These are phyloP conservation scores for Thymelicus lineola DNA, from an alignment of 2,888 invertebrate genomes.

Conservation along the genomic window DNA sequence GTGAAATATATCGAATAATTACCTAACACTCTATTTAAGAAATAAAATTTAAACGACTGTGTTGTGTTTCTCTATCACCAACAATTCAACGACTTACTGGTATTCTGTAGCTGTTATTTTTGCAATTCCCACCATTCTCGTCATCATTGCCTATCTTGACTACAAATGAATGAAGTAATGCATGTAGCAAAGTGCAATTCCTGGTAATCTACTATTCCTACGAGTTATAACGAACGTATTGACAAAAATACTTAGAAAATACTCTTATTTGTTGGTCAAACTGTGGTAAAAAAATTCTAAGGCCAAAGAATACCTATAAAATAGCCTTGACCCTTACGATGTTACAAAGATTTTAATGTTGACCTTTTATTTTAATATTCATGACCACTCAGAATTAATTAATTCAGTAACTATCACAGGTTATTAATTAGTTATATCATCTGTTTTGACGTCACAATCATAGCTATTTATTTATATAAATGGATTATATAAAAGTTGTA, in stretches of 20 bases:
- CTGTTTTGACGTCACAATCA: not conserved
- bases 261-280: not conserved
- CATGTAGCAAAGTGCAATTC: not conserved
- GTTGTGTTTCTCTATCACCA: not conserved
- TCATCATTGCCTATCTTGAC: not conserved
- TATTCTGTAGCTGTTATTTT: not conserved
- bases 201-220: not conserved
- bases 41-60: not conserved
- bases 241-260: not conserved
- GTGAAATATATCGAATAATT: too few relatives aligned
- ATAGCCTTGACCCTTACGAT: not conserved
- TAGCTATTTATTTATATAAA: constrained; percentile 12
- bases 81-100: not conserved
- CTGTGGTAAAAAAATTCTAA: not conserved
- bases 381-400: not conserved
- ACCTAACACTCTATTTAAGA: not conserved
- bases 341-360: not conserved
- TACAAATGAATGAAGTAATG: not conserved
- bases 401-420: not conserved
- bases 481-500: constrained; percentile 29
- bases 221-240: not conserved
- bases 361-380: not conserved
- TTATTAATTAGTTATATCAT: constrained; percentile 28
- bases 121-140: not conserved
- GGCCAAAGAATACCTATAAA: not conserved